Percentiles rank a stretch among this genome's conserved stretches.
Evolutionary conservation across 2,113 vertebrate genomes (phyloP).

Genomic region (Hyla sarda): DNA sequence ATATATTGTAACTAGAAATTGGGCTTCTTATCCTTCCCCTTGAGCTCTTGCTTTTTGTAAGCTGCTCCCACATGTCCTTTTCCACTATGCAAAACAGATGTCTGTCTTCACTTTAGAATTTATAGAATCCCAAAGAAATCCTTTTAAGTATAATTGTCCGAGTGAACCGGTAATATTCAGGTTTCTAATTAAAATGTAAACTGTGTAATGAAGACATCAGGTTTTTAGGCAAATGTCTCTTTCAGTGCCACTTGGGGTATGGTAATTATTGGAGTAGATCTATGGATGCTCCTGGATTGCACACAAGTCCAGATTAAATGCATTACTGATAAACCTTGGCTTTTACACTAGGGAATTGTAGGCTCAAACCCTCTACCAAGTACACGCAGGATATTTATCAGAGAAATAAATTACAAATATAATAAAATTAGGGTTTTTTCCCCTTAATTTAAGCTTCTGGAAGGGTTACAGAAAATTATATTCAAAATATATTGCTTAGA

Average conservation of each 20-base stretch:
- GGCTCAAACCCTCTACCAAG: conserved; percentile 88
- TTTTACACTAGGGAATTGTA: conserved; percentile 87
- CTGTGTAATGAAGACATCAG: conserved; percentile 97
- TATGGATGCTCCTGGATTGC: conserved; percentile 91
- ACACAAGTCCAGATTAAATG: conserved; percentile 96
- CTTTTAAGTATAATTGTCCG: conserved; percentile 80
- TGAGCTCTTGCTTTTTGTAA: not conserved
- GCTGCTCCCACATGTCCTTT: not conserved
- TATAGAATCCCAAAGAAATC: conserved; percentile 76
- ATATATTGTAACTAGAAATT: no score
- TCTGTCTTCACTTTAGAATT: conserved; percentile 67
- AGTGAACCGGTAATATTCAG: conserved; percentile 88
- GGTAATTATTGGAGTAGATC: conserved; percentile 97
- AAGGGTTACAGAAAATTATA: not conserved
- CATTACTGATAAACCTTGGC: conserved; percentile 93
- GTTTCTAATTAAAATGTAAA: conserved; percentile 99
- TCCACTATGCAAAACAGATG: conserved; percentile 29
- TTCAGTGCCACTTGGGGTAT: conserved; percentile 92
- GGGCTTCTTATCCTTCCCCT: not conserved
- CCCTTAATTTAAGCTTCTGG: not conserved
- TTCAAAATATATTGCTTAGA: not conserved
- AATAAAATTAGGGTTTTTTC: conserved; percentile 43
- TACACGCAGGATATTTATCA: conserved; percentile 72
- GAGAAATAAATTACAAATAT: conserved; percentile 65
- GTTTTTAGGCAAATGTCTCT: conserved; percentile 96